Percentiles rank a stretch among this genome's conserved stretches.
These are phyloP conservation scores for Albula goreensis DNA, from an alignment of 2,113 vertebrate genomes.

Conservation along the genomic window DNA sequence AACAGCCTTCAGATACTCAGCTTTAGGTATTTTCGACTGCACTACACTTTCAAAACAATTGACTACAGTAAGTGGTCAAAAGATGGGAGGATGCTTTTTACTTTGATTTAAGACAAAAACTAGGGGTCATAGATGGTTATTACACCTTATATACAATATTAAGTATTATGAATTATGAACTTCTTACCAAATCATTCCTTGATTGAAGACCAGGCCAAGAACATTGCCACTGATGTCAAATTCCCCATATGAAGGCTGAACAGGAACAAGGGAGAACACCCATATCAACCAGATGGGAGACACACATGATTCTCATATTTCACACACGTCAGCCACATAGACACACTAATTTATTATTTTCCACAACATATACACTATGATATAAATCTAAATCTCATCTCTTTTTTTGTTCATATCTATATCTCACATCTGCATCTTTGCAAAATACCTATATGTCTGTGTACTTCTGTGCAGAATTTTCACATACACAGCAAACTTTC, in stretches of 20 bases:
- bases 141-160: too few species aligned
- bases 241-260: slow-evolving; percentile 91
- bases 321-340: neutral
- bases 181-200: slow-evolving; percentile 97
- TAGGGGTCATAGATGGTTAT: neutral
- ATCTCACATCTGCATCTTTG: neutral
- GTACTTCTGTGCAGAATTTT: too few species aligned
- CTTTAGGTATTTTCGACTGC: too few species aligned
- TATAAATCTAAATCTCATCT: neutral
- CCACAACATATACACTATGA: neutral
- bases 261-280: neutral
- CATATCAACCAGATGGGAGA: neutral
- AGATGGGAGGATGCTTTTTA: too few species aligned
- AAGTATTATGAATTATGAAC: neutral
- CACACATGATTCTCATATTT: neutral
- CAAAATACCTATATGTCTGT: neutral
- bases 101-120: neutral
- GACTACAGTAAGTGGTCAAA: too few species aligned
- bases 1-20: too few species aligned
- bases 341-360: neutral
- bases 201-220: slow-evolving; percentile 94
- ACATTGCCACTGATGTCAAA: slow-evolving; percentile 98
- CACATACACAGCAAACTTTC: too few species aligned
- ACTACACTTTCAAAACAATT: too few species aligned
- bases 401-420: neutral